Evolutionary conservation across 2,113 vertebrate genomes (phyloP).

Genomic region (Ctenodactylus gundi): DNA sequence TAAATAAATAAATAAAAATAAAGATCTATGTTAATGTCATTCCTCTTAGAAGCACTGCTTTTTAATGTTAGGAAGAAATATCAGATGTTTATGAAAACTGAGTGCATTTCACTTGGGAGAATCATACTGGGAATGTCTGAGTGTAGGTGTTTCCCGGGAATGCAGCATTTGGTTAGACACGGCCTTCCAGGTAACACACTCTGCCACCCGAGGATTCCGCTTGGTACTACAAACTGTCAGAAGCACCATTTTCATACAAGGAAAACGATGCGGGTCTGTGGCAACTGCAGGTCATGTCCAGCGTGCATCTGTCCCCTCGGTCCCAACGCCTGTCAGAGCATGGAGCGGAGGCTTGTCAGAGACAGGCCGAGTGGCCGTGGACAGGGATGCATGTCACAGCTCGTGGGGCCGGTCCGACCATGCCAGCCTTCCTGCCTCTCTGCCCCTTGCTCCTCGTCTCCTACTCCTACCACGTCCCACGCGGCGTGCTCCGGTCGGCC

Average conservation of each 20-base stretch:
- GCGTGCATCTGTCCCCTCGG: too few relatives aligned
- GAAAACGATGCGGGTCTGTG: not conserved
- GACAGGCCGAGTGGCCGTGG: too few relatives aligned
- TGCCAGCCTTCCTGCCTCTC: too few relatives aligned
- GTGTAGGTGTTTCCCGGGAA: not conserved
- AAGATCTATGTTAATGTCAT: too few relatives aligned
- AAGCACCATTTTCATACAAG: not conserved
- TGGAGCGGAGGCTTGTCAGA: not conserved
- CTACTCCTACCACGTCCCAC: too few relatives aligned
- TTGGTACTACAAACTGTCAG: conserved; percentile 25
- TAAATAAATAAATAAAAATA: too few relatives aligned
- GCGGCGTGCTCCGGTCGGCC: too few relatives aligned
- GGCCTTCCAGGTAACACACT: conserved; percentile 12
- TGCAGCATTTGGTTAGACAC: not conserved
- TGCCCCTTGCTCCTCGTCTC: too few relatives aligned
- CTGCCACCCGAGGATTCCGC: conserved; percentile 20
- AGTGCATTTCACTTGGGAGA: not conserved
- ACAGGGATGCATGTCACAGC: not conserved
- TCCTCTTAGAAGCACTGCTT: not conserved
- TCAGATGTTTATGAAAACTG: not conserved
- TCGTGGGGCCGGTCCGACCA: too few relatives aligned
- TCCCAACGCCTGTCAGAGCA: not conserved
- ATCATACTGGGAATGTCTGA: not conserved
- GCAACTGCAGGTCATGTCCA: too few relatives aligned
- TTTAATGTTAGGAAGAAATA: not conserved